Base-by-base conservation (phyloP, 2,797 vertebrate species). In the Telmatherina bonti region DNA sequence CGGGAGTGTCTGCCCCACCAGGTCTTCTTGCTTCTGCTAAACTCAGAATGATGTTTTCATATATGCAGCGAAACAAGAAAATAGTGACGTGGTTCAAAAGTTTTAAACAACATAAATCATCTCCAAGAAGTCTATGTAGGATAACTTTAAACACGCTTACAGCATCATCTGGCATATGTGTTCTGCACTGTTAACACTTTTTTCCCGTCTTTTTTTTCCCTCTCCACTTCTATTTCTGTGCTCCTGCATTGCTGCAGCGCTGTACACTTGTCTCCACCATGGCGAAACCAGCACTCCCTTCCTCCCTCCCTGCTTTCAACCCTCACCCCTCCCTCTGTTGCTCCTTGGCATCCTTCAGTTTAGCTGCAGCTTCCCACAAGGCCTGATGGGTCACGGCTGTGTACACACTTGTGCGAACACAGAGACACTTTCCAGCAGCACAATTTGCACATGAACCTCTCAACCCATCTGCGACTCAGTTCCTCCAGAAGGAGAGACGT, bases 211-310 rank as follows among this genome's bases (percentile, higher is more conserved):
- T 22, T 30, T 36, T 20, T 16, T 29, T 59, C 65, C 57, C 56
- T 51, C 71, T 78, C 70, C 8, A 62, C 55, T 73, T 72, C n/a
- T 51, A 53, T 47, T 75, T 55, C 49, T 38, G 66, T 27, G 1
- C 77, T 72, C 49, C 85, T 89, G 83, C 89, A 89, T 82, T 92
- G 85, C 88, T 88, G 89, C 89, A 89, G 87, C 75, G 86, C 66
- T 70, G 71, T 58, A 30, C 74, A 65, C 79, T 89, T 72, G 74
- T 82, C 78, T 82, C 67, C 69, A 63, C 24, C 77, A 82, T 74
- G 71, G 71, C 72, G 41, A 61, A 63, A 61, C 67, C 47, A 56
- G 60, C 45, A 3, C 53, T 62, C 54, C 33, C 60, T 60, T 57
- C 33, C 70, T 52, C 60, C 60, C 62, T 30, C 49, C 26, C 52